Conservation (phyloP, 1,140 invertebrate genomes). For the Stratiolaelaps scimitus region DNA sequence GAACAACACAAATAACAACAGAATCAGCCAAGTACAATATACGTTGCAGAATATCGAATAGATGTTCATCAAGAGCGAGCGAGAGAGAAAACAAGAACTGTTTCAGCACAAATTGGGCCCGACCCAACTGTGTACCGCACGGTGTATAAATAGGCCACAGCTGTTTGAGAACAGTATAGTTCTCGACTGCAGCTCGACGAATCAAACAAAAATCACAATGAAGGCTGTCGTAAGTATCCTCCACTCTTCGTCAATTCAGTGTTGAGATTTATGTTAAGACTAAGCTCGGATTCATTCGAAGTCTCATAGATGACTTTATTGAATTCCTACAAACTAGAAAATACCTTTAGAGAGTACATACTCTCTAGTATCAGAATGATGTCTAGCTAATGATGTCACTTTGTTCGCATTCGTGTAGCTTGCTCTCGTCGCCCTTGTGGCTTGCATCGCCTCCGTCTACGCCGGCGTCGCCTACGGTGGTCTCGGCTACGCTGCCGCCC, state of each 20-base stretch:
- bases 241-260: no score
- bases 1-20: no score
- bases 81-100: no score
- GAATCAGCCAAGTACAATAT: no score
- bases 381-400: not conserved
- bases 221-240: slow-evolving; percentile 17
- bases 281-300: no score
- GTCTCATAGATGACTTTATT: no score
- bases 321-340: not conserved
- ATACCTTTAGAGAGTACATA: not conserved
- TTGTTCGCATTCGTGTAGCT: not conserved
- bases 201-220: not conserved
- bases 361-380: not conserved
- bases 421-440: slow-evolving; percentile 26
- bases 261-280: no score
- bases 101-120: no score
- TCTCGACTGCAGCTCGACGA: slow-evolving; percentile 12
- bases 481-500: slow-evolving; percentile 5
- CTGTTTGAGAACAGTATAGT: not conserved
- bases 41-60: no score
- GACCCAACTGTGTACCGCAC: no score
- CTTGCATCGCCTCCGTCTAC: slow-evolving; percentile 8
- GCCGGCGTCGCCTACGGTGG: not conserved
- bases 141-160: no score
- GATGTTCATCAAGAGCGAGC: no score